Percentiles rank a stretch among this genome's conserved stretches.
These are phyloP conservation scores for Pseudachorutes palmiensis DNA, from an alignment of 1,140 invertebrate species.

Conservation along the genomic window DNA sequence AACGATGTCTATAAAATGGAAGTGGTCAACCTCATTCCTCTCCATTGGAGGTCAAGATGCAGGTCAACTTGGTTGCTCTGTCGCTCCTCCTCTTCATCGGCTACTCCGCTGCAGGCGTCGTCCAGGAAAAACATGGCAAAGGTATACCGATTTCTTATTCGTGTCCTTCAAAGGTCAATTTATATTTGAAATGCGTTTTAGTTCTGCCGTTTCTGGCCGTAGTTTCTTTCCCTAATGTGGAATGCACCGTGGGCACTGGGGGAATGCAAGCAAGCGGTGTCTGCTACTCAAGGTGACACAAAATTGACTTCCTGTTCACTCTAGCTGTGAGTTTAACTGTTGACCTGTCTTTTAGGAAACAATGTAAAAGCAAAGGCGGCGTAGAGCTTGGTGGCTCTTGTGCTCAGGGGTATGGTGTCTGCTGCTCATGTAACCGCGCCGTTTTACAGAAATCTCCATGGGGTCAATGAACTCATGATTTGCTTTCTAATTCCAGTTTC, in stretches of 20 bases:
- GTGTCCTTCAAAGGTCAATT: conserved; percentile 6
- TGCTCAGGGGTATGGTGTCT: background rate
- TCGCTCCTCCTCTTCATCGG: too few relatives aligned
- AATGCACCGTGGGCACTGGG: background rate
- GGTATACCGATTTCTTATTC: too few relatives aligned
- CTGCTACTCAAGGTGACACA: conserved; percentile 7
- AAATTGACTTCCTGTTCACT: background rate
- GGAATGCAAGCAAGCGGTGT: background rate
- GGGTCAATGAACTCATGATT: background rate
- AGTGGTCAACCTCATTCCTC: too few relatives aligned
- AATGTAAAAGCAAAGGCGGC: conserved; percentile 1
- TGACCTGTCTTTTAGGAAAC: too few relatives aligned
- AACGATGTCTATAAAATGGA: too few relatives aligned
- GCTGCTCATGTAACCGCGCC: background rate
- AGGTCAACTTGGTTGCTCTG: too few relatives aligned
- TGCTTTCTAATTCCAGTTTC: background rate
- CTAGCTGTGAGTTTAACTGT: too few relatives aligned
- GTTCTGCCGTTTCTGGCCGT: background rate
- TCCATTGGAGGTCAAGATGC: too few relatives aligned
- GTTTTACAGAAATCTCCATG: background rate
- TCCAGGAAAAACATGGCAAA: too few relatives aligned
- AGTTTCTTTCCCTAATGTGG: background rate
- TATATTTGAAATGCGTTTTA: background rate
- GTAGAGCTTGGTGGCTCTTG: background rate
- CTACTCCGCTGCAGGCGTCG: too few relatives aligned